Evolutionary conservation across 1,140 invertebrate species (phyloP).

Genomic region (Drosophila paulistorum): DNA sequence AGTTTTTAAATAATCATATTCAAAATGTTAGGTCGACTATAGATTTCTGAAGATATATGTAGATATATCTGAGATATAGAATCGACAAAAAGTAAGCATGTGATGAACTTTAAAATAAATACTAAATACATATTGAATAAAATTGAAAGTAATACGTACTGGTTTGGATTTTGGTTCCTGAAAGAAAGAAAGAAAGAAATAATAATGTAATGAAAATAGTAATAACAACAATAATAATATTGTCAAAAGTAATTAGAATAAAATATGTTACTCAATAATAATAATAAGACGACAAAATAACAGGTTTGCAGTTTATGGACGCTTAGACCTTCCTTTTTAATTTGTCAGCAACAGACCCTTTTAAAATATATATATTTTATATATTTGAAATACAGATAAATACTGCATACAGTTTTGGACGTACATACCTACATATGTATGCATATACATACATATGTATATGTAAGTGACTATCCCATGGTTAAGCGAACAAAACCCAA

Average conservation of each 20-base stretch:
- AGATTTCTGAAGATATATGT: not conserved
- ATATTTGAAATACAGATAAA: not conserved
- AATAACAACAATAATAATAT: conserved; percentile 37
- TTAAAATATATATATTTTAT: too few species aligned
- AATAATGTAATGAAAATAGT: conserved; percentile 46
- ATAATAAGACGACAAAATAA: conserved; percentile 19
- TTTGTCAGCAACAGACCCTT: not conserved
- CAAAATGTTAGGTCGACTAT: not conserved
- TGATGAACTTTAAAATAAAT: conserved; percentile 27
- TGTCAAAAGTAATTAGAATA: conserved; percentile 31
- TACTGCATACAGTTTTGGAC: not conserved
- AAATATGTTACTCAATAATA: conserved; percentile 40
- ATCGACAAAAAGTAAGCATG: not conserved
- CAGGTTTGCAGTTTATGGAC: conserved; percentile 12
- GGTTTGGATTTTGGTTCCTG: conserved; percentile 82
- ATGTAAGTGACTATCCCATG: conserved; percentile 14
- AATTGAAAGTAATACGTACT: conserved; percentile 62
- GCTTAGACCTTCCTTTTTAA: not conserved
- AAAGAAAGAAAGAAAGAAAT: conserved; percentile 47
- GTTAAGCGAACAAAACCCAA: conserved; percentile 12
- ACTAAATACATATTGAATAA: conserved; percentile 17
- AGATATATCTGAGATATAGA: too few species aligned
- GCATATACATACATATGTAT: not conserved
- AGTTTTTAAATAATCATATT: not conserved
- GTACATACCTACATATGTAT: not conserved